These are phyloP conservation scores for Subanguina moxae DNA, from an alignment of 1,140 invertebrate species.

Conservation along the genomic window DNA sequence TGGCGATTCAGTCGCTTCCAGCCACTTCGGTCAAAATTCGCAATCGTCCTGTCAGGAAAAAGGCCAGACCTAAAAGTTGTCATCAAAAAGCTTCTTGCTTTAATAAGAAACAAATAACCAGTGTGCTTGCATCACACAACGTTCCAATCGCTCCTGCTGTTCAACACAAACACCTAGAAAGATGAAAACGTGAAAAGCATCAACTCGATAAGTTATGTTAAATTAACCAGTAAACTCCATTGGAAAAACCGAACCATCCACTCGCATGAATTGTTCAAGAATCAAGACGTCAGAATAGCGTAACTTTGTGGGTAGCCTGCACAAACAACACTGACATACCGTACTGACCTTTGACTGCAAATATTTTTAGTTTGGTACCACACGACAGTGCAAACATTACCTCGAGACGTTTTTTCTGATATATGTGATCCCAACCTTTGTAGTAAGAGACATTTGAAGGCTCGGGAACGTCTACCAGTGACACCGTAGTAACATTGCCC, in stretches of 20 bases:
- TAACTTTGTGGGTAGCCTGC: constrained; percentile 50
- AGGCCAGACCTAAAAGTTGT: constrained; percentile 19
- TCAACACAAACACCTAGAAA: constrained; percentile 48
- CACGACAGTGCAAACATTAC: not conserved
- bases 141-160: constrained; percentile 52
- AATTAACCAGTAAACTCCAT: constrained; percentile 50
- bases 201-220: no score
- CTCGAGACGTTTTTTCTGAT: not conserved
- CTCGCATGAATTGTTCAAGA: constrained; percentile 58
- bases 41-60: not conserved
- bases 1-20: constrained; percentile 58
- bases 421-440: not conserved
- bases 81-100: constrained; percentile 30
- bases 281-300: constrained; percentile 53
- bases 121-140: constrained; percentile 59
- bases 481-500: constrained; percentile 41
- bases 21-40: constrained; percentile 53
- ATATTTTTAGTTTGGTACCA: constrained; percentile 3
- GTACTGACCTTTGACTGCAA: constrained; percentile 4
- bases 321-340: constrained; percentile 46
- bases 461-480: constrained; percentile 34
- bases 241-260: constrained; percentile 57
- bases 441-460: constrained; percentile 11
- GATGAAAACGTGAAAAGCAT: not conserved
- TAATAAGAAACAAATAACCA: constrained; percentile 54